Percentiles rank a stretch among this genome's conserved stretches.
phyloP scores from a whole-genome alignment of 2,888 invertebrate species.

The Apamea monoglypha region DNA sequence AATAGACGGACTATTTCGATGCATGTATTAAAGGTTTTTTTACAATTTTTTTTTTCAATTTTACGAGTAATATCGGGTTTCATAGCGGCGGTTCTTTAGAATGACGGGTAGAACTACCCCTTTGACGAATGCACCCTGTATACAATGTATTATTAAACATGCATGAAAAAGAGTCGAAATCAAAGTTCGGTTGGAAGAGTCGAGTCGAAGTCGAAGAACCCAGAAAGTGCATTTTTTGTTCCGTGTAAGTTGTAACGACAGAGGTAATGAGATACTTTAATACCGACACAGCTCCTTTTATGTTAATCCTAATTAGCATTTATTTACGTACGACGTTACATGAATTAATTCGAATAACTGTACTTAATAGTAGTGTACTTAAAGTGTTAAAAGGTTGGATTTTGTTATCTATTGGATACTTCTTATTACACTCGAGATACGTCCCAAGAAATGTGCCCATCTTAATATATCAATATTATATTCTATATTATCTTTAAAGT shows the following conservation, averaged over 20 bases:
- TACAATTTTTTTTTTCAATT: too few species aligned
- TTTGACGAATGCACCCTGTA: not conserved
- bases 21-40: not conserved
- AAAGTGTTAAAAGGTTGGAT: conserved; percentile 1
- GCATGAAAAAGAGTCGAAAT: not conserved
- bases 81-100: not conserved
- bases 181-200: too few species aligned
- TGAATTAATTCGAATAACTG: not conserved
- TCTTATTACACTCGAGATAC: not conserved
- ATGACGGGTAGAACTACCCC: not conserved
- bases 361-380: not conserved
- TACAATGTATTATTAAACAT: not conserved
- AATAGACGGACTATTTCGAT: not conserved
- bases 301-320: conserved; percentile 17
- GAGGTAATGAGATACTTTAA: conserved; percentile 3
- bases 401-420: not conserved
- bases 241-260: not conserved
- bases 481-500: conserved; percentile 15
- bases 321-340: not conserved
- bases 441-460: not conserved
- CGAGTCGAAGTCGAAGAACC: not conserved
- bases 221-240: conserved; percentile 11
- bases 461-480: too few species aligned
- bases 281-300: conserved; percentile 7
- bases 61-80: not conserved